Conservation (phyloP, 2,113 vertebrate genomes). For the Gymnarchus niloticus region DNA sequence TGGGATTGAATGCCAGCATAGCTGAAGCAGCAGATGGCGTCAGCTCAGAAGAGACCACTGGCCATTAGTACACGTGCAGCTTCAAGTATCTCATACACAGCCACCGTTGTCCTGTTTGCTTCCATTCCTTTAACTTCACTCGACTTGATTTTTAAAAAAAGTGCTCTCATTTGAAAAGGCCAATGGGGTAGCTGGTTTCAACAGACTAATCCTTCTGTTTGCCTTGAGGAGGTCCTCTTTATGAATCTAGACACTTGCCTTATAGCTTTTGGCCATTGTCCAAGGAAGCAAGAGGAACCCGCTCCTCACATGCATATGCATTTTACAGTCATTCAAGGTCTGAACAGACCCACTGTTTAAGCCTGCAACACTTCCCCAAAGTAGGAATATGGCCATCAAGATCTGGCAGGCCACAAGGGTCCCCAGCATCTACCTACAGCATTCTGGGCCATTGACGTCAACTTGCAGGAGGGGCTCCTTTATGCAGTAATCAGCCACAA, state of each 20-base stretch:
- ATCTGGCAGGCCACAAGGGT: neutral
- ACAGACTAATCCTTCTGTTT: slow-evolving; percentile 56
- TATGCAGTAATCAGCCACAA: no score
- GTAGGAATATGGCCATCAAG: neutral
- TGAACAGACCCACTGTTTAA: neutral
- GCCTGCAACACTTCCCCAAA: neutral
- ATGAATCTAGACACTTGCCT: slow-evolving; percentile 47
- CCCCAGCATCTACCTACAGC: neutral
- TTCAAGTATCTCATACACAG: slow-evolving; percentile 7
- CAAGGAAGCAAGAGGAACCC: slow-evolving; percentile 34
- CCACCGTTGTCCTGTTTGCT: slow-evolving; percentile 31
- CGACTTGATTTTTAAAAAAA: slow-evolving; percentile 32
- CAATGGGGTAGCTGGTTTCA: slow-evolving; percentile 55
- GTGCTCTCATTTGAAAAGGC: slow-evolving; percentile 52
- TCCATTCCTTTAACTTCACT: slow-evolving; percentile 21
- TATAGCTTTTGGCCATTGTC: slow-evolving; percentile 55
- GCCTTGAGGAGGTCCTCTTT: slow-evolving; percentile 39
- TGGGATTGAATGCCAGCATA: neutral
- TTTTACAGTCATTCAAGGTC: neutral
- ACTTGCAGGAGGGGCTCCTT: neutral
- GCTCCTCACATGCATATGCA: neutral
- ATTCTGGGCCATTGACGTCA: neutral
- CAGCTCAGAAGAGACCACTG: neutral
- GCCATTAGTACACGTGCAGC: neutral
- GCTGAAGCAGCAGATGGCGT: neutral